Conservation (phyloP, 2,113 vertebrate genomes). For the Nestor notabilis region DNA sequence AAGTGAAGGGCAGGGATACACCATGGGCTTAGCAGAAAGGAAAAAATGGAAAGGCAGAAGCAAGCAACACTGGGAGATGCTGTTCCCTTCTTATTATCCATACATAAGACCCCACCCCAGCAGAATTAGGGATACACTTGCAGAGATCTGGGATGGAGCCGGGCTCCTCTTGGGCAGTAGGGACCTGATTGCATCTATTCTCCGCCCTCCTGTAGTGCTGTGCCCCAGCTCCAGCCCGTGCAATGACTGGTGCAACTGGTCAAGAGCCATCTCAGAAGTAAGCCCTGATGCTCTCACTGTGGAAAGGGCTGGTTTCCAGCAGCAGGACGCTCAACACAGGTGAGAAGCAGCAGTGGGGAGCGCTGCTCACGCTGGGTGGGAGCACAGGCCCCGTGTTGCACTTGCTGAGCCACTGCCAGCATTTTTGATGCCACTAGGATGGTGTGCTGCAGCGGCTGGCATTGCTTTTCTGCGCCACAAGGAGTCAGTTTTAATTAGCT, state of each 20-base stretch:
- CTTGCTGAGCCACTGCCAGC: fast-evolving
- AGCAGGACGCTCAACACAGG: neutral
- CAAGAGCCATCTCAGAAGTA: neutral
- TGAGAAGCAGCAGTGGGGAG: neutral
- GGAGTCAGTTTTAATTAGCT: neutral
- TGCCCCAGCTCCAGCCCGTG: fast-evolving
- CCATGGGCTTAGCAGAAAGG: neutral
- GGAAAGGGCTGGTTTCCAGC: neutral
- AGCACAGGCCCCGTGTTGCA: neutral
- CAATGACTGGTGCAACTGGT: neutral
- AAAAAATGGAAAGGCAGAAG: neutral
- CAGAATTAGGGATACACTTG: neutral
- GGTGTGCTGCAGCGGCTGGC: neutral
- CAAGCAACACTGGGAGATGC: neutral
- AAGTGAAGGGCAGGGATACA: neutral
- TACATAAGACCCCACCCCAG: neutral
- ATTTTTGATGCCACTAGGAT: neutral
- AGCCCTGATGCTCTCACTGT: fast-evolving
- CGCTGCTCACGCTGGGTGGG: fast-evolving
- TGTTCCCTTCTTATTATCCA: neutral
- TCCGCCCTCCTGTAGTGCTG: fast-evolving
- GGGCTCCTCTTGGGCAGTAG: neutral
- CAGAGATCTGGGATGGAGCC: neutral
- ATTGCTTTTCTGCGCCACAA: neutral
- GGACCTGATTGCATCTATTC: fast-evolving